Evolutionary conservation across 2,797 vertebrate species (phyloP).

Genomic region (Moxostoma hubbsi): DNA sequence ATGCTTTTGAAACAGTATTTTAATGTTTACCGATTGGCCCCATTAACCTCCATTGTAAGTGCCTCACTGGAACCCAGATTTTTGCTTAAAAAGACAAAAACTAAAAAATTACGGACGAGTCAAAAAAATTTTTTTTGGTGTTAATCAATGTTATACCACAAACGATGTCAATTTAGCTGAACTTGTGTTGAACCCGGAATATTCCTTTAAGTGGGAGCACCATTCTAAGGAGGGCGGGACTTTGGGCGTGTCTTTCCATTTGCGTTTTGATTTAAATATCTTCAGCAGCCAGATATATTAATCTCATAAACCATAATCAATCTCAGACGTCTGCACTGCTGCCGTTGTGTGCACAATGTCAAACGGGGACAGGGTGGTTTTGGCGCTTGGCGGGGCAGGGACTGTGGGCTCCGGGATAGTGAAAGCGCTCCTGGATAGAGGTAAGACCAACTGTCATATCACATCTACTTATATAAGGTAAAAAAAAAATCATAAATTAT

Average conservation of each 20-base stretch:
- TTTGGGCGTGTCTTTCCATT: slow-evolving; percentile 2
- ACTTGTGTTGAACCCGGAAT: no score
- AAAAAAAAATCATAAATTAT: not conserved
- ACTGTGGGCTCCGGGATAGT: slow-evolving; percentile 82
- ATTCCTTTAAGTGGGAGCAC: slow-evolving; percentile 2
- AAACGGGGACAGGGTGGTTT: slow-evolving; percentile 75
- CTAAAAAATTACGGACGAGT: no score
- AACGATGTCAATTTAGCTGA: no score
- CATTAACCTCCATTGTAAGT: no score
- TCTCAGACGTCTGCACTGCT: slow-evolving; percentile 5
- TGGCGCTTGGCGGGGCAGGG: slow-evolving; percentile 82
- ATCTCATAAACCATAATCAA: slow-evolving; percentile 24
- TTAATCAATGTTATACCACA: no score
- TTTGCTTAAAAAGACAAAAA: no score
- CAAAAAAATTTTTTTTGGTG: no score
- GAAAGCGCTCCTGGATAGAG: slow-evolving; percentile 81
- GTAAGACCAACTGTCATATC: slow-evolving; percentile 65
- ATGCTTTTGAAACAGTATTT: no score
- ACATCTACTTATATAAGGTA: not conserved
- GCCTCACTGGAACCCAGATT: no score
- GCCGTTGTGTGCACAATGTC: slow-evolving; percentile 64
- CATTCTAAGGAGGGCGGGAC: not conserved
- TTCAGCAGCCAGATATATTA: slow-evolving; percentile 5
- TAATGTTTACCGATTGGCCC: no score
- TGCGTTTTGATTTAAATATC: slow-evolving; percentile 32